Percentiles rank a stretch among this genome's conserved stretches.
phyloP scores from a whole-genome alignment of 2,888 invertebrate genomes.

The Mycogona germanica region DNA sequence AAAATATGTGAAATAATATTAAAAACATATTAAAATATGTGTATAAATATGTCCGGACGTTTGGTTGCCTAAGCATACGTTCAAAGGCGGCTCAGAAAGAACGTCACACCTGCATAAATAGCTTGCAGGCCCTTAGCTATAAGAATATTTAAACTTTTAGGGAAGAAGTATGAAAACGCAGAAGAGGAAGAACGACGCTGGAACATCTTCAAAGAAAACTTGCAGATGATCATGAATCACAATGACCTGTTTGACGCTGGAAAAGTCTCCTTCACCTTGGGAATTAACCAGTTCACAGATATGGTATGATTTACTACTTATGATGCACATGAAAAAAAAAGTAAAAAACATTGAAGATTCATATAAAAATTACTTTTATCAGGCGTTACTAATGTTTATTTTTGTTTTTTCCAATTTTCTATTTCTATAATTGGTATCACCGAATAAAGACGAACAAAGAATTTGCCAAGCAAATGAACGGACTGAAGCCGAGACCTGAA shows the following conservation, averaged over 20 bases:
- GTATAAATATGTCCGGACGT: too few species aligned
- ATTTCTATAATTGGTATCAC: neutral
- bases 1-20: too few species aligned
- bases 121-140: too few species aligned
- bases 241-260: neutral
- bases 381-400: neutral
- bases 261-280: neutral
- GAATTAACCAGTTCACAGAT: constrained; percentile 9
- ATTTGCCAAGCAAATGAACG: too few species aligned
- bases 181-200: neutral
- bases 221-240: neutral
- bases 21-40: too few species aligned
- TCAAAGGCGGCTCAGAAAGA: too few species aligned
- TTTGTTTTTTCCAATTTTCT: neutral
- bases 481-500: neutral
- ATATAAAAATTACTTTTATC: neutral
- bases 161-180: neutral
- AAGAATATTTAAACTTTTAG: too few species aligned
- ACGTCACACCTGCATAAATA: too few species aligned
- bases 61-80: too few species aligned
- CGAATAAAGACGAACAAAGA: neutral
- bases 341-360: neutral
- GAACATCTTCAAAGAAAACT: constrained; percentile 4
- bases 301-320: constrained; percentile 4
- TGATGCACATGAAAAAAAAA: neutral